Conservation (phyloP, 2,113 vertebrate genomes). For the Archilochus colubris region DNA sequence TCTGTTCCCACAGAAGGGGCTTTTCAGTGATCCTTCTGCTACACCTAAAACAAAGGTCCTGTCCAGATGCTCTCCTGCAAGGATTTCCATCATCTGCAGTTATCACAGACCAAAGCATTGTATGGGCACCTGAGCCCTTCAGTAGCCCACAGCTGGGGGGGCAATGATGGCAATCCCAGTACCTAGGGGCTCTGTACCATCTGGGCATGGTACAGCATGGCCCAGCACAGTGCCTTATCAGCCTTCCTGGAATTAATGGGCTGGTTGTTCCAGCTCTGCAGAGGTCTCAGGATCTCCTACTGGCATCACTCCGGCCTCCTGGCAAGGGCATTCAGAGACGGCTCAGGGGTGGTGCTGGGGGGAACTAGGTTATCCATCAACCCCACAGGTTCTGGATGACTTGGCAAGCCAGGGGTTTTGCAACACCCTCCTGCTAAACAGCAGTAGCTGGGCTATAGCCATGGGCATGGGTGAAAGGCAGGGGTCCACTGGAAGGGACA, state of each 20-base stretch:
- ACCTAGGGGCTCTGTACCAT: not conserved
- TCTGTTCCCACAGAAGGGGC: not conserved
- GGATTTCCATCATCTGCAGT: rapidly evolving
- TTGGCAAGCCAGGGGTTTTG: not conserved
- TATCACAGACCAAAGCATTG: not conserved
- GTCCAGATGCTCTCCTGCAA: not conserved
- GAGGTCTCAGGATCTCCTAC: not conserved
- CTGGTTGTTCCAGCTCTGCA: constrained; percentile 10
- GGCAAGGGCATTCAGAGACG: constrained; percentile 49
- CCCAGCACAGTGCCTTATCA: not conserved
- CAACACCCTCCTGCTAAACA: not conserved
- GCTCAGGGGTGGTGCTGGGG: not conserved
- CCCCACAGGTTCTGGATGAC: constrained; percentile 50
- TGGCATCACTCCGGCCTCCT: not conserved
- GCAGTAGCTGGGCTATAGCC: not conserved
- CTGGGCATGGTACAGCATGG: not conserved
- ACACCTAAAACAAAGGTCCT: not conserved
- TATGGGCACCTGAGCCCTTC: not conserved
- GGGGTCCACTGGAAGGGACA: not conserved
- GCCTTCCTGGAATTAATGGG: constrained; percentile 47
- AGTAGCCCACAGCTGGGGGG: not conserved
- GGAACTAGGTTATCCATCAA: constrained; percentile 59
- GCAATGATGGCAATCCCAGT: not conserved
- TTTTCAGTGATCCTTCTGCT: not conserved
- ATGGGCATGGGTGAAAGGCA: not conserved